phyloP scores from a whole-genome alignment of 2,113 vertebrate species.

The Cyprinodon variegatus region DNA sequence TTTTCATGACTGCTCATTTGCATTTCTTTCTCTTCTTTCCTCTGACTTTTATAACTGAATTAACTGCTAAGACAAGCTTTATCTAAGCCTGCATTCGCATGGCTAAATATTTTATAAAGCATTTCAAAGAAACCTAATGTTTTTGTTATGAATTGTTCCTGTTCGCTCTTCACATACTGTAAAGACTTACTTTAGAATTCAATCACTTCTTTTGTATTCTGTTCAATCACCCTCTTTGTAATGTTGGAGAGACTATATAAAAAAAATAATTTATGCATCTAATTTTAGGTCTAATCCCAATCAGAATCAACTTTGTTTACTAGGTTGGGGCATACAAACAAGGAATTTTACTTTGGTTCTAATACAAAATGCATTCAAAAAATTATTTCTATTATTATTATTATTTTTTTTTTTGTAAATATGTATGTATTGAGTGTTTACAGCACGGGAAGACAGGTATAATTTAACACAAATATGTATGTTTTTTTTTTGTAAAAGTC shows the following conservation, averaged over 20 bases:
- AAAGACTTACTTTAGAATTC: slow-evolving; percentile 54
- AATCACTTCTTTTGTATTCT: slow-evolving; percentile 6
- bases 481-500: too few relatives aligned
- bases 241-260: neutral
- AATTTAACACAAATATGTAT: too few relatives aligned
- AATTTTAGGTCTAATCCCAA: neutral
- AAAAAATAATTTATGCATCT: neutral
- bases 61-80: slow-evolving; percentile 19
- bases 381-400: too few relatives aligned
- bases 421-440: too few relatives aligned
- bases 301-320: neutral
- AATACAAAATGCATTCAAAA: neutral
- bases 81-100: slow-evolving; percentile 15
- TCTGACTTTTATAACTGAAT: slow-evolving; percentile 43
- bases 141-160: neutral
- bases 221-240: neutral
- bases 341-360: neutral
- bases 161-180: slow-evolving; percentile 55
- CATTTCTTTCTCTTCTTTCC: slow-evolving; percentile 25
- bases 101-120: slow-evolving; percentile 10
- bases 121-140: slow-evolving; percentile 22
- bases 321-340: neutral
- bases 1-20: slow-evolving; percentile 31
- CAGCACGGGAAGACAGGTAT: too few relatives aligned
- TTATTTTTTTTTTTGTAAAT: too few relatives aligned